Evolutionary conservation across 2,888 invertebrate genomes (phyloP), one percentile per base, ranked within the genome.

Genomic region (Drosophila vallismaia): DNA sequence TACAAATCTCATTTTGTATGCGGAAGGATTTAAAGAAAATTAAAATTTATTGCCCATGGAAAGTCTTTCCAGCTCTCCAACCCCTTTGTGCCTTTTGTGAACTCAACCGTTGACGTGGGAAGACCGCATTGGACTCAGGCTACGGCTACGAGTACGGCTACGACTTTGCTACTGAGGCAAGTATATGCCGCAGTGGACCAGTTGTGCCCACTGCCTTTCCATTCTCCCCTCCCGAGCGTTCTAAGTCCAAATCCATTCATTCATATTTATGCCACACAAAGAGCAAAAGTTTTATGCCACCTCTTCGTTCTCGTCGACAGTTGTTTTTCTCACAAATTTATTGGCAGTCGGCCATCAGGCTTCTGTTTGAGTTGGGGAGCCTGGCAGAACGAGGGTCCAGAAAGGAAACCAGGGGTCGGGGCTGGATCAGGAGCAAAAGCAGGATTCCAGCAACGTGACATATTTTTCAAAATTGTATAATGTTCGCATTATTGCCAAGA

Each of bases 181-280:
- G 50, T 51, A 10, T 33, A 36, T 69, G 63, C 69, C 69, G 69
- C 69, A 69, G 69, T 69, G 72, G 69, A 62, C 69, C 69, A 69
- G 49, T 71, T 69, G 72, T 63, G 62, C 42, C 63, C 72, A 44
- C 29, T 36, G 40, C 36, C 58, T 58, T 44, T 24, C 51, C 49
- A 19, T 38, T 14, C 46, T n/a, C 45, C 24, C 33, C 9, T 19
- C 29, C 19, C n/a, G 19, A 19, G 19, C 5, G 5, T n/a, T 6
- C 29, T 31, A 42, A 48, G 62, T 71, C 79, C 69, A 82, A 82
- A 87, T 82, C 72, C 86, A 86, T 87, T 75, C 88, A 85, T 87
- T 87, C 85, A 87, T 79, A 86, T 82, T 85, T 82, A 85, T 82
- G 76, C 74, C 82, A 74, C 86, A 81, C 79, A 75, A 82, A 88